A percentile compares a stretch with the other conserved stretches of the same genome.
phyloP scores from a whole-genome alignment of 2,113 vertebrate species.

The Syngnathus floridae region DNA sequence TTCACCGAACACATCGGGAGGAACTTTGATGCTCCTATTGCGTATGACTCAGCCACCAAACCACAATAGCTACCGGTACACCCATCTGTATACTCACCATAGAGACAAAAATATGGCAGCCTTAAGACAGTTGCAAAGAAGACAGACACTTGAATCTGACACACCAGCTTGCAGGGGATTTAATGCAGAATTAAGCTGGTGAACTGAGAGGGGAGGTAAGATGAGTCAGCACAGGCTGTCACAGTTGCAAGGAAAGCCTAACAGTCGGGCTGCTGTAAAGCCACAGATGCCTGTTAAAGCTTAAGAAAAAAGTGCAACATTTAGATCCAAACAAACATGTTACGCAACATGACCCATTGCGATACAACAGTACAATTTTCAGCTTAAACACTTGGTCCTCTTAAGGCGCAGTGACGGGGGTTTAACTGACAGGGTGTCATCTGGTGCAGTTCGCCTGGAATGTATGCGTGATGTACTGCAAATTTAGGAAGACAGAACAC shows the following conservation, averaged over 20 bases:
- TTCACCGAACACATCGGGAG: too few relatives aligned
- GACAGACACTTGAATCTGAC: conserved; percentile 39
- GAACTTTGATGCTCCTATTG: neutral
- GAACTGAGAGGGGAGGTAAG: conserved; percentile 39
- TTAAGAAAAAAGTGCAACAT: conserved; percentile 35
- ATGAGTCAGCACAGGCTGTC: conserved; percentile 53
- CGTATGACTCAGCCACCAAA: neutral
- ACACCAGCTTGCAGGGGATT: conserved; percentile 44
- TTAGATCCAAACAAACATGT: conserved; percentile 43
- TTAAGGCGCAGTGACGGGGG: conserved; percentile 7
- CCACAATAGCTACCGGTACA: neutral
- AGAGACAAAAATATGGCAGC: conserved; percentile 39
- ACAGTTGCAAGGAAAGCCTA: conserved; percentile 39
- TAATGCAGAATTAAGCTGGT: conserved; percentile 46
- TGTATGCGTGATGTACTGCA: neutral
- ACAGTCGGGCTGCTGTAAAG: conserved; percentile 31
- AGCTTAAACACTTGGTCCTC: conserved; percentile 25
- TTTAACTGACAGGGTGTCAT: conserved; percentile 7
- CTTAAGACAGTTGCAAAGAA: conserved; percentile 39
- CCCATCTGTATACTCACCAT: conserved; percentile 4
- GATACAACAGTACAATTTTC: conserved; percentile 47
- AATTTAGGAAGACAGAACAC: neutral
- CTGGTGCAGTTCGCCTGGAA: neutral
- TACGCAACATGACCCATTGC: conserved; percentile 45
- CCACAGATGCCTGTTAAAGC: conserved; percentile 33